Evolutionary conservation across 2,113 vertebrate genomes (phyloP).

Genomic region (Canis aureus): DNA sequence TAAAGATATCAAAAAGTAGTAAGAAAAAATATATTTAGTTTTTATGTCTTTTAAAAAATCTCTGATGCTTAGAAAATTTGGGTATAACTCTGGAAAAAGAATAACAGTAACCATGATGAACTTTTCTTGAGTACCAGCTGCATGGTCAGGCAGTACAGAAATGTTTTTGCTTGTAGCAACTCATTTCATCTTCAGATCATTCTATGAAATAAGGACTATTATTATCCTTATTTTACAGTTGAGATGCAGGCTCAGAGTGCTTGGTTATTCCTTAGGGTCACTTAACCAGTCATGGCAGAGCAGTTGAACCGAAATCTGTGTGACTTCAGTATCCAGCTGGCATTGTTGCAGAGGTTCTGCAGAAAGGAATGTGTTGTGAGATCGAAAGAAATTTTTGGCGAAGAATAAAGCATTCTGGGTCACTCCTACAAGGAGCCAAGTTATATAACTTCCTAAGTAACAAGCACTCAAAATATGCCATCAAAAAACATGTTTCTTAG

Average conservation of each 20-base stretch:
- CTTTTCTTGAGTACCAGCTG: not conserved
- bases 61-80: not conserved
- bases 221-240: not conserved
- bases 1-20: conserved; percentile 2
- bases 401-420: not conserved
- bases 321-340: not conserved
- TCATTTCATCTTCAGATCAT: not conserved
- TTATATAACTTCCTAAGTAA: not conserved
- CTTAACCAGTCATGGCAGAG: not conserved
- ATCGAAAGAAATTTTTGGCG: not conserved
- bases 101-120: not conserved
- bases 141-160: no score
- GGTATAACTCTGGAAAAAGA: not conserved
- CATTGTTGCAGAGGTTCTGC: not conserved
- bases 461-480: not conserved
- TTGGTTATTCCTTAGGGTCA: not conserved
- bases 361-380: not conserved
- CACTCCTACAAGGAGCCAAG: not conserved
- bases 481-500: not conserved
- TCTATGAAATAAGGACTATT: not conserved
- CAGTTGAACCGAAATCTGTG: not conserved
- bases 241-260: not conserved
- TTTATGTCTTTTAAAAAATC: not conserved
- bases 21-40: not conserved
- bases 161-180: not conserved